These are phyloP conservation scores for Drosophila atroscutellata DNA, from an alignment of 2,888 invertebrate species.

Conservation along the genomic window DNA sequence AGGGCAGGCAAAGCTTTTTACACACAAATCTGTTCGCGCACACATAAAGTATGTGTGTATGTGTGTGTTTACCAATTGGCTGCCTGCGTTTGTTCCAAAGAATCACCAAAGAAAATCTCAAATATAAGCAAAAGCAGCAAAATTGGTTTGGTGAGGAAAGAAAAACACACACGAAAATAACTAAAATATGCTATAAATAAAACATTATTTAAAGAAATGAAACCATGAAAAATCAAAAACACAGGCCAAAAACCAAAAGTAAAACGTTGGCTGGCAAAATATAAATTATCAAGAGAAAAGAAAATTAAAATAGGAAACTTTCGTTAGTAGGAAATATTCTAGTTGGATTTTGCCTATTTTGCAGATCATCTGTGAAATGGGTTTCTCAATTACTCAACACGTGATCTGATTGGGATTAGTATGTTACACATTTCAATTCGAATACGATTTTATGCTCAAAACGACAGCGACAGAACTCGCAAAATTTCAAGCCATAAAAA, in stretches of 20 bases:
- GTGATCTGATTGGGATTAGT: not conserved
- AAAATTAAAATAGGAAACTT: slow-evolving; percentile 39
- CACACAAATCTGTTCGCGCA: slow-evolving; percentile 64
- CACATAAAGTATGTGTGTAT: slow-evolving; percentile 31
- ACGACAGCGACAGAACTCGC: slow-evolving; percentile 42
- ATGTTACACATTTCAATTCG: slow-evolving; percentile 20
- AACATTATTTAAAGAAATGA: slow-evolving; percentile 84
- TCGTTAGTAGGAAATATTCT: slow-evolving; percentile 10
- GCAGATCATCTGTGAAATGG: slow-evolving; percentile 32
- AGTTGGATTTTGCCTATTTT: slow-evolving; percentile 52
- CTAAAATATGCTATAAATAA: slow-evolving; percentile 82
- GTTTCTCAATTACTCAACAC: slow-evolving; percentile 6
- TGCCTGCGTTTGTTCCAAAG: slow-evolving; percentile 66
- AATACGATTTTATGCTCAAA: slow-evolving; percentile 31
- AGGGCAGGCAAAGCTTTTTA: slow-evolving; percentile 20
- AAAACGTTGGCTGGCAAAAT: slow-evolving; percentile 68
- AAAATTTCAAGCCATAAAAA: slow-evolving; percentile 70
- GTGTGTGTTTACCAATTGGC: slow-evolving; percentile 35
- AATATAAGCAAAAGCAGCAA: slow-evolving; percentile 59
- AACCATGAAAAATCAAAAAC: slow-evolving; percentile 82
- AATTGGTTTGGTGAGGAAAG: slow-evolving; percentile 58
- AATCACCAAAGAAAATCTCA: slow-evolving; percentile 59
- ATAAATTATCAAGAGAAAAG: slow-evolving; percentile 61
- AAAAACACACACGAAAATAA: slow-evolving; percentile 80
- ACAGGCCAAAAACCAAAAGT: slow-evolving; percentile 54